Percentiles rank a stretch among this genome's conserved stretches.
phyloP scores from a whole-genome alignment of 2,113 vertebrate species.

The Microtus oregoni region DNA sequence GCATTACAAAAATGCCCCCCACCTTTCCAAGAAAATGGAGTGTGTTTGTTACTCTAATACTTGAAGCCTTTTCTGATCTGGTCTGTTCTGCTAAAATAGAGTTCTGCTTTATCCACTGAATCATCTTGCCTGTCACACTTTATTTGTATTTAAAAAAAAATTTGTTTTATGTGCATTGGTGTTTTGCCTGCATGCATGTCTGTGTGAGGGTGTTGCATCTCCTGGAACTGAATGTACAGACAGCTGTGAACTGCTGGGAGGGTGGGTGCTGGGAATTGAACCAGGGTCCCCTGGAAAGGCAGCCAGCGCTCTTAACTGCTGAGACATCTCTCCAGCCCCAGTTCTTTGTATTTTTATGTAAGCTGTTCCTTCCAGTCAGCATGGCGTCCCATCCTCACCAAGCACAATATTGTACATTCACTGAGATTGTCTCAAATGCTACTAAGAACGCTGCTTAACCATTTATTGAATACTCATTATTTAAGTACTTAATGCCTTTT shows the following conservation, averaged over 20 bases:
- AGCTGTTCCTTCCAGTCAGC: not conserved
- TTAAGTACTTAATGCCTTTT: constrained; percentile 32
- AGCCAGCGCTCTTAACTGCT: not conserved
- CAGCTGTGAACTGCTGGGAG: not conserved
- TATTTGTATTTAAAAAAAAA: not conserved
- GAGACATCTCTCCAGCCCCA: not conserved
- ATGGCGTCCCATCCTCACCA: constrained; percentile 1
- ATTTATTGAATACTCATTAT: constrained; percentile 28
- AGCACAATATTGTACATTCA: constrained; percentile 8
- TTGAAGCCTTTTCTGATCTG: not conserved
- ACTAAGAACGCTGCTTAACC: not conserved
- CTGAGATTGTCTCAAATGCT: constrained; percentile 34
- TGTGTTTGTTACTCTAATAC: constrained; percentile 25
- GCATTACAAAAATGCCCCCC: too few relatives aligned
- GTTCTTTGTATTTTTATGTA: not conserved
- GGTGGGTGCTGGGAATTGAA: not conserved
- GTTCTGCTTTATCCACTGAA: not conserved
- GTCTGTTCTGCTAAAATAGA: constrained; percentile 12
- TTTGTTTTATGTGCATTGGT: not conserved
- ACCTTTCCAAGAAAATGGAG: not conserved
- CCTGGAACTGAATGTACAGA: not conserved
- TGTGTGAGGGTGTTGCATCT: not conserved
- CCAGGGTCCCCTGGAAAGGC: not conserved
- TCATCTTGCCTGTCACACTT: not conserved
- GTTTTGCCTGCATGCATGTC: not conserved